A percentile compares a stretch with the other conserved stretches of the same genome.
phyloP scores from a whole-genome alignment of 1,140 invertebrate species.

The Lutraria rhynchaena region DNA sequence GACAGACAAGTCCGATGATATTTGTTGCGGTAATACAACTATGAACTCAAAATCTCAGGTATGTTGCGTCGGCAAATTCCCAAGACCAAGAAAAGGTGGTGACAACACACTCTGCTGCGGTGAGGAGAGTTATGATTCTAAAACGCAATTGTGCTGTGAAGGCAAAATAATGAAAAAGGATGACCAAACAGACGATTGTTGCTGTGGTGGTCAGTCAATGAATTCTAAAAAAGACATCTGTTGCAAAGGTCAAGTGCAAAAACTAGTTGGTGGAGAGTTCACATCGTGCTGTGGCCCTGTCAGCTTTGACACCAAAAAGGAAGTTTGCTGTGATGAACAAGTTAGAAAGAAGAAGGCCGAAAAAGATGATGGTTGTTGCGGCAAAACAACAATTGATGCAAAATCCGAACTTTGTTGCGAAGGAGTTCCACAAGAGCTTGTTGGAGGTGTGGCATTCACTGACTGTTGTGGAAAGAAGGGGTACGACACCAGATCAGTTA shows the following conservation, averaged over 20 bases:
- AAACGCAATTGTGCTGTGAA: constrained; percentile 40
- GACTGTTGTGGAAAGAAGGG: constrained; percentile 46
- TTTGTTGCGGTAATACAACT: constrained; percentile 55
- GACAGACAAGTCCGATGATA: constrained; percentile 28
- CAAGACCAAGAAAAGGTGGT: constrained; percentile 18
- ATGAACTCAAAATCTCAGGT: constrained; percentile 40
- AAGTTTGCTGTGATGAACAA: constrained; percentile 54
- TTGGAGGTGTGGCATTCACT: constrained; percentile 35
- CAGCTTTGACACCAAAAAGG: constrained; percentile 38
- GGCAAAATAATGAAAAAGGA: constrained; percentile 43
- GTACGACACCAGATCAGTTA: constrained; percentile 31
- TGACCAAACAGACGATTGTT: constrained; percentile 42
- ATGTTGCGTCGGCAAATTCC: constrained; percentile 44
- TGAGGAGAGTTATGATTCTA: constrained; percentile 45
- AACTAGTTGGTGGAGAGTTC: constrained; percentile 29
- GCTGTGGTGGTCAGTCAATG: constrained; percentile 38
- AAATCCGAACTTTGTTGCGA: constrained; percentile 53
- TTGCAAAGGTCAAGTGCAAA: constrained; percentile 40
- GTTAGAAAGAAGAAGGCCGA: constrained; percentile 38
- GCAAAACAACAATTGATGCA: constrained; percentile 47
- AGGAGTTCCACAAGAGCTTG: constrained; percentile 30
- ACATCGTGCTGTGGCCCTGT: constrained; percentile 43
- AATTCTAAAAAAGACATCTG: constrained; percentile 44
- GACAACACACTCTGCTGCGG: constrained; percentile 53
- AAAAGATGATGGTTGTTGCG: constrained; percentile 56